Percentiles rank a stretch among this genome's conserved stretches.
phyloP scores from a whole-genome alignment of 2,113 vertebrate genomes.

The Zosterops pallidus region DNA sequence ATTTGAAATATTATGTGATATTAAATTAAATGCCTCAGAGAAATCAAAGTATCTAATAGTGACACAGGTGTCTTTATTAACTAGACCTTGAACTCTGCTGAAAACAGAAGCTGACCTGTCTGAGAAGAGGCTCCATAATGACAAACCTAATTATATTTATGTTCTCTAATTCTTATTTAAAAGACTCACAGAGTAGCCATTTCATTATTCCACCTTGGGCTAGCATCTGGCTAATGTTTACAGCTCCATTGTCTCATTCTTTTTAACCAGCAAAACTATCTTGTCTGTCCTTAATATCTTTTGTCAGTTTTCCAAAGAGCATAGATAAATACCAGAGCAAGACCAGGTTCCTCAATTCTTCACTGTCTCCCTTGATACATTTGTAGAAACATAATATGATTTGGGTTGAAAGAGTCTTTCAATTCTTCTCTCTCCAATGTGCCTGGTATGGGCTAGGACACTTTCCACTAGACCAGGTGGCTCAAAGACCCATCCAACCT shows the following conservation, averaged over 20 bases:
- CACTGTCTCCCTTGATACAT: background rate
- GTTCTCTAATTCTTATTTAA: background rate
- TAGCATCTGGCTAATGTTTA: background rate
- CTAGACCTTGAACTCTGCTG: background rate
- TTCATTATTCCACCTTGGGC: background rate
- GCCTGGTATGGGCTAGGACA: background rate
- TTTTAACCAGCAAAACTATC: background rate
- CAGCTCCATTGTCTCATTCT: background rate
- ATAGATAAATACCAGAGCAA: background rate
- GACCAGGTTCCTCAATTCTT: background rate
- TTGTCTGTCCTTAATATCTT: background rate
- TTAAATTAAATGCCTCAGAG: slow-evolving; percentile 19
- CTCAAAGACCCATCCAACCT: background rate
- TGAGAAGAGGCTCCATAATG: background rate
- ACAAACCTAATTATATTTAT: background rate
- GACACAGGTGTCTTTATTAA: background rate
- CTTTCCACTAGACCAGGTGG: background rate
- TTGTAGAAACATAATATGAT: background rate
- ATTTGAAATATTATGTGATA: background rate
- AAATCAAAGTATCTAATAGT: slow-evolving; percentile 25
- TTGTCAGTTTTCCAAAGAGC: background rate
- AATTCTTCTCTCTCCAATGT: background rate
- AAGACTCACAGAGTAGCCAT: background rate
- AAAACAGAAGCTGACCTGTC: background rate
- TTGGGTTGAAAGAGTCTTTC: background rate